Base-by-base conservation (phyloP, 2,797 vertebrate genomes). In the Basileuterus tristriatus region DNA sequence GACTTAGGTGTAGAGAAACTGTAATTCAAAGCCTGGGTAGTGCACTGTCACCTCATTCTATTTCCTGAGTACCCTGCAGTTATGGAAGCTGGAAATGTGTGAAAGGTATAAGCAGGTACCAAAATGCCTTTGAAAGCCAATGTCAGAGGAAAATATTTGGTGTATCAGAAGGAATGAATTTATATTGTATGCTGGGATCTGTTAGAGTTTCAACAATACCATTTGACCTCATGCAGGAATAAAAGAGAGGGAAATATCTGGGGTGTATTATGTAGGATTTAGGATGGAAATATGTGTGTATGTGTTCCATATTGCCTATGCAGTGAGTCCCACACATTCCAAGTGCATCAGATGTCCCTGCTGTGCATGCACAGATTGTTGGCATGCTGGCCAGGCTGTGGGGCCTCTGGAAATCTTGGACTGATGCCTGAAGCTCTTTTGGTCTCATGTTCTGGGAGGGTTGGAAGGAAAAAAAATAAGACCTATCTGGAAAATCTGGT, bases 401-500 rank as follows among this genome's bases (percentile, higher is more conserved):
- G 37, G 86, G 94, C 89, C 89, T 84, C 90, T 92, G 63, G 78
- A 90, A 84, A 59, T 82, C 83, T 92, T 94, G 89, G 83, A 85
- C 8, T 4, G 6, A 15, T 94, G 87, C 89, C 93, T 83, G 21
- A 83, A 53, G 19, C 39, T 83, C 49, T 75, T 91, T 60, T 74
- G 87, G 56, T 70, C 41, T 86, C 46, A 41, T 83, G 9, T 81
- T 91, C 56, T 85, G 62, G 23, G 64, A 89, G 47, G 9, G 5
- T 6, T 89, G 15, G 19, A 18, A 39, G 60, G 9, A 82, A 30
- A 29, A 27, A 80, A 86, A 11, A 2, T 3, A 55, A 34, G 64
- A 62, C 24, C 43, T 72, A 10, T 76, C 36, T 87, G 70, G 67
- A 90, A 89, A 70, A 90, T 71, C 18, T 44, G 27, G 39, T 58